Percentiles rank a stretch among this genome's conserved stretches.
Evolutionary conservation across 2,888 invertebrate genomes (phyloP).

Genomic region (Lithophane semibrunnea): DNA sequence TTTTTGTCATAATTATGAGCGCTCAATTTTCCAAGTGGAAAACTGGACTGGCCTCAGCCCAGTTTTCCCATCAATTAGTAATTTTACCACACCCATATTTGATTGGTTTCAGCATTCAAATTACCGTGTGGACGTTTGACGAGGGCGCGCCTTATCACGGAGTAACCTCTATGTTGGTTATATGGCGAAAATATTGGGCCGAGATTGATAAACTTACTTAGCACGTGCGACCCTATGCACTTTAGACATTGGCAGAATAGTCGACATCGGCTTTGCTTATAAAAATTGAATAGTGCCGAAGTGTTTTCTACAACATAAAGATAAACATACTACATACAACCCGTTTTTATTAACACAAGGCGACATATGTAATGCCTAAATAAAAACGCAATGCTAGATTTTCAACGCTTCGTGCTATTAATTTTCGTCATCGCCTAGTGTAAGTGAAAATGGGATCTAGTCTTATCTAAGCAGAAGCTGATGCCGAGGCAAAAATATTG

Average conservation of each 20-base stretch:
- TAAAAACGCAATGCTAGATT: not conserved
- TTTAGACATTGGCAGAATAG: too few relatives aligned
- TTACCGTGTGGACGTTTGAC: conserved; percentile 11
- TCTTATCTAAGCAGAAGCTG: too few relatives aligned
- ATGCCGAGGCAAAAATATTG: not conserved
- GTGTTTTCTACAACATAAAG: not conserved
- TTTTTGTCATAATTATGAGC: not conserved
- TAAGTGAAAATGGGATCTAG: not conserved
- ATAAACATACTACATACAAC: not conserved
- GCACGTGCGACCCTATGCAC: too few relatives aligned
- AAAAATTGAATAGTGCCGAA: not conserved
- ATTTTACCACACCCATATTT: conserved; percentile 38
- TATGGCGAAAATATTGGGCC: not conserved
- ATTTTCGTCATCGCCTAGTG: not conserved
- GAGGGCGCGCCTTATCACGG: not conserved
- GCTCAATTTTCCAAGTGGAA: not conserved
- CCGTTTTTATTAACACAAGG: not conserved
- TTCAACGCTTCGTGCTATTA: not conserved
- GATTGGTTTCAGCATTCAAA: conserved; percentile 37
- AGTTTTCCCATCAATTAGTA: conserved; percentile 29
- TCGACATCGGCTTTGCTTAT: too few relatives aligned
- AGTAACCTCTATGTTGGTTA: not conserved
- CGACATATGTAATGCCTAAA: not conserved
- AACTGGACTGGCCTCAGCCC: not conserved
- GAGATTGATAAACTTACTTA: not conserved